A percentile compares a stretch with the other conserved stretches of the same genome.
Conservation (phyloP, 2,888 invertebrate genomes). For the Dryadula phaetusa region DNA sequence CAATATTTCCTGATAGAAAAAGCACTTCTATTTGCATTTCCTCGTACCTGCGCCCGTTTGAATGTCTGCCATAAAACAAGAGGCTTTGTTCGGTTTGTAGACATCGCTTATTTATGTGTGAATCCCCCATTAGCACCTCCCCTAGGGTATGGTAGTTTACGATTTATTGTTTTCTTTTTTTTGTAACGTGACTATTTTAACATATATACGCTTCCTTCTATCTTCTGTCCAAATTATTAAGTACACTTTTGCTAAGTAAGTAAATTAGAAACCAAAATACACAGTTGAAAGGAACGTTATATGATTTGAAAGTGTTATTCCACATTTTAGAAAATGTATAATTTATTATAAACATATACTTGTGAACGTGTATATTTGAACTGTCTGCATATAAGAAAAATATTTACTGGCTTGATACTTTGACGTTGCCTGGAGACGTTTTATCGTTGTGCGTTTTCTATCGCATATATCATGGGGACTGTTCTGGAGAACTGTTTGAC, state of each 20-base stretch:
- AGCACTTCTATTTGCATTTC: slow-evolving; percentile 31
- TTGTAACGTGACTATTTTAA: not conserved
- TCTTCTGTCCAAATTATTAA: not conserved
- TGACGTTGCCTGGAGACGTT: no score
- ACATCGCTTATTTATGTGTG: slow-evolving; percentile 38
- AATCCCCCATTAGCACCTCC: slow-evolving; percentile 37
- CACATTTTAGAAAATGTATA: no score
- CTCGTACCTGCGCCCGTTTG: slow-evolving; percentile 27
- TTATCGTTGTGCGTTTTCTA: no score
- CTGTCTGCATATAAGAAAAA: no score
- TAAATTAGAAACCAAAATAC: not conserved
- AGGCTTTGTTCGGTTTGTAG: slow-evolving; percentile 38
- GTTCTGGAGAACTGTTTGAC: no score
- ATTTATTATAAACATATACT: no score
- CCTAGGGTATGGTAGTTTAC: slow-evolving; percentile 29
- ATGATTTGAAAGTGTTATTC: no score
- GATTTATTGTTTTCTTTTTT: slow-evolving; percentile 26
- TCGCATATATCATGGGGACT: no score
- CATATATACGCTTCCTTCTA: no score
- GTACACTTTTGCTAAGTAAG: not conserved
- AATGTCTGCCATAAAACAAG: slow-evolving; percentile 35
- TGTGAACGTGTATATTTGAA: no score
- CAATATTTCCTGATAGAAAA: slow-evolving; percentile 29
- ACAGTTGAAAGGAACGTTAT: no score
- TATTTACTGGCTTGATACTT: no score